Percentiles rank a stretch among this genome's conserved stretches.
Evolutionary conservation across 2,888 invertebrate species (phyloP).

Genomic region (Pachydiplax longipennis): DNA sequence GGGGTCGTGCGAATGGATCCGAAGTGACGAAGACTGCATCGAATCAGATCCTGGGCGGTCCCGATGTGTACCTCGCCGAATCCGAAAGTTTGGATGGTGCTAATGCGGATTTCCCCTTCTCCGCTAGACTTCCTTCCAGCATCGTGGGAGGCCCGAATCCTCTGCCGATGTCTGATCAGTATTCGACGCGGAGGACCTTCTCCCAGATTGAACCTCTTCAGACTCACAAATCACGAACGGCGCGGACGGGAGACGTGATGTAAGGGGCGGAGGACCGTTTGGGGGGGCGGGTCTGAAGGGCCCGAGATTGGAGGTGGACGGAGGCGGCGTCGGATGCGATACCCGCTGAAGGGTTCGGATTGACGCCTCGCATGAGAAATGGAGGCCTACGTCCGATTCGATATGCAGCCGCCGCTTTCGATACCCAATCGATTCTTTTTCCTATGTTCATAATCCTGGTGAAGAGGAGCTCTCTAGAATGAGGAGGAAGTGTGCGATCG

Average conservation of each 20-base stretch:
- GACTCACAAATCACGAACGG: conserved; percentile 45
- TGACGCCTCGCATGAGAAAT: conserved; percentile 37
- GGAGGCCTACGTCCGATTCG: conserved; percentile 15
- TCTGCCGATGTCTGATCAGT: conserved; percentile 30
- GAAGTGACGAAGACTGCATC: too few relatives aligned
- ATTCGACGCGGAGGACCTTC: conserved; percentile 33
- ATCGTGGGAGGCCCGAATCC: conserved; percentile 11
- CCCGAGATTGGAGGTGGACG: conserved; percentile 19
- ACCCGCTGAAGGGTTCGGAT: conserved; percentile 15
- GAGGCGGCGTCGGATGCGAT: not conserved
- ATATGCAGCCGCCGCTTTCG: not conserved
- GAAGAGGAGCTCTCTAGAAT: not conserved
- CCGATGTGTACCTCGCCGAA: not conserved
- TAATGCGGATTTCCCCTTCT: not conserved
- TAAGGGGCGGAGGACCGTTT: not conserved
- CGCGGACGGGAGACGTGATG: conserved; percentile 9
- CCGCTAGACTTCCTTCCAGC: conserved; percentile 23
- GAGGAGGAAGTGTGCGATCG: not conserved
- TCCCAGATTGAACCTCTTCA: conserved; percentile 46
- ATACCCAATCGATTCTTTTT: conserved; percentile 20
- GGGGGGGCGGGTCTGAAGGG: not conserved
- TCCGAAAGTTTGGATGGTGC: not conserved
- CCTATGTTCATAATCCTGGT: conserved; percentile 2
- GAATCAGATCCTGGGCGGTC: too few relatives aligned
- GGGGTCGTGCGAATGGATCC: too few relatives aligned